Evolutionary conservation across 2,797 vertebrate genomes (phyloP).

Genomic region (Onychomys leucogaster): DNA sequence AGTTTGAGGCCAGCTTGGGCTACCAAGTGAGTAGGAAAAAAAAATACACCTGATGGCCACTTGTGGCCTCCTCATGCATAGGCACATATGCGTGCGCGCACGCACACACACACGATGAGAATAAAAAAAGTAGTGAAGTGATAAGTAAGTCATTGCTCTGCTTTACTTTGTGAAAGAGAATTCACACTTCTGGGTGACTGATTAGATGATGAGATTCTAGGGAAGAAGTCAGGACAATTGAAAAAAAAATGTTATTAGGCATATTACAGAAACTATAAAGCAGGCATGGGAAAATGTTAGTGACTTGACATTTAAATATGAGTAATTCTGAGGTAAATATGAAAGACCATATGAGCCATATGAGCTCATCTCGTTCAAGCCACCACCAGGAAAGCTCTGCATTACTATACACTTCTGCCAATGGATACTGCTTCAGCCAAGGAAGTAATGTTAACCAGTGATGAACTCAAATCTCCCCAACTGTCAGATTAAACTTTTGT

Average conservation of each 20-base stretch:
- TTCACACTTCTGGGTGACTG: background rate
- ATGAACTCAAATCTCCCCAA: too few species aligned
- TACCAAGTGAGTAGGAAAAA: too few species aligned
- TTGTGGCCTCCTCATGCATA: background rate
- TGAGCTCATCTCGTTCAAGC: background rate
- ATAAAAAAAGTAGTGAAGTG: background rate
- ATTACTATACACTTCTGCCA: background rate
- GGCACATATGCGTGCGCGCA: background rate
- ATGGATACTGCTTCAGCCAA: background rate
- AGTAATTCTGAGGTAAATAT: background rate
- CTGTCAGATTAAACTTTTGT: background rate
- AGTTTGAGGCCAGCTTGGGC: too few species aligned
- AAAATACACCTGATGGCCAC: background rate
- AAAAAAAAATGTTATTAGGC: background rate
- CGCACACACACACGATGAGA: background rate
- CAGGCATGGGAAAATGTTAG: background rate
- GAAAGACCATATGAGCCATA: background rate
- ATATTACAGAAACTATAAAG: background rate
- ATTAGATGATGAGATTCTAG: background rate
- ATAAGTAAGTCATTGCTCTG: background rate
- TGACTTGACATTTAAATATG: background rate
- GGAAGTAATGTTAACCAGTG: background rate
- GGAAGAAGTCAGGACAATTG: background rate
- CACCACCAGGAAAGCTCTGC: background rate
- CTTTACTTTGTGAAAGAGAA: background rate